Evolutionary conservation across 2,113 vertebrate genomes (phyloP), one percentile per base, ranked within the genome.

Genomic region (Tretioscincus oriximinensis): DNA sequence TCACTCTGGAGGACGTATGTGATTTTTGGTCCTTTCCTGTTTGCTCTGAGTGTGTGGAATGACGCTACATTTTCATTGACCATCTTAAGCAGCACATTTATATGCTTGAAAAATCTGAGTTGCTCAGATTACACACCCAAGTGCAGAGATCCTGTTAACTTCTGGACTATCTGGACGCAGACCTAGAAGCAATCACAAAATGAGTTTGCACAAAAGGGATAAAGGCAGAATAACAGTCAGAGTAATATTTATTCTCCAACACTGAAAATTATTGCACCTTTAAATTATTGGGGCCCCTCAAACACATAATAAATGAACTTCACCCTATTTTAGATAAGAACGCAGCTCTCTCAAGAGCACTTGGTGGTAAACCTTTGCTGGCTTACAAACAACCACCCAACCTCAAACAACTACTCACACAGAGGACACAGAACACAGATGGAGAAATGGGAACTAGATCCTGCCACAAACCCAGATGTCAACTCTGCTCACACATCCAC

Each of bases 11-110:
- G 70, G 45, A 82, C 77, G 77, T 7, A 58, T 41, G 20, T 9
- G 51, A 84, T 83, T 85, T 87, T 83, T 76, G 22, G 10, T 84
- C 77, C 26, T 35, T 79, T 85, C 26, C 70, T 28, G 77, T 85
- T 80, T 88, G 70, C 65, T 76, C 29, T 73, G 20, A 3, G 0
- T 26, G 21, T 14, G 1, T 67, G 12, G 8, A 69, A 1, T 35
- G 28, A 24, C 11, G 18, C 1, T 71, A 24, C 11, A 58, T 41
- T 73, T 77, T n/a, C 22, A 84, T 16, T 1, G 1, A 51, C 49
- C 77, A 1, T 64, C 3, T 88, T 73, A 81, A 78, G 73, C 5
- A 73, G 1, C 14, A 47, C 45, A 47, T 4, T 69, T 82, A 68
- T 5, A 58, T 24, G 2, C 18, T 77, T 73, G 12, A 80, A 86